Evolutionary conservation across 2,113 vertebrate species (phyloP), one percentile per base, ranked within the genome.

Genomic region (Cyanistes caeruleus): DNA sequence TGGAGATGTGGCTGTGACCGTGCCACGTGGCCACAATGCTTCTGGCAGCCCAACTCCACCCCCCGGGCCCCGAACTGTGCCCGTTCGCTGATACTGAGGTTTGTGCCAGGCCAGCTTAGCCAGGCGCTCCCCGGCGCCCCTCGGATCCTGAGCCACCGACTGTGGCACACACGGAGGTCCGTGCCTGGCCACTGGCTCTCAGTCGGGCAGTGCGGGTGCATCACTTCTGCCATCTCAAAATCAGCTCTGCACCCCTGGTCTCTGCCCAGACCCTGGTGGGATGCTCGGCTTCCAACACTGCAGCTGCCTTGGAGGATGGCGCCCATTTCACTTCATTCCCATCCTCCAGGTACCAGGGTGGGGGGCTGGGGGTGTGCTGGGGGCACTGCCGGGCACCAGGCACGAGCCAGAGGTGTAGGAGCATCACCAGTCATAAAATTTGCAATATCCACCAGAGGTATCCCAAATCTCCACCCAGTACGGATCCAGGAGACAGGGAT

Each of bases 191-290:
- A 2, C 43, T 0, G 4, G 56, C 37, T 93, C 86, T 39, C 0
- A 0, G 67, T 17, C 4, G 1, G 44, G 20, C 30, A 9, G 20
- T 0, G 2, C 0, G 3, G n/a, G 14, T 3, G 2, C 23, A 4
- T 20, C 0, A 0, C 25, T 67, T 44, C 65, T 83, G 70, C 55
- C 41, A 22, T 15, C 55, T 55, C 48, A 25, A 31, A 76, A 76
- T 48, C 62, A 69, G 24, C 55, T 62, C 55, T 76, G 70, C 7
- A 23, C 10, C 25, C 59, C 53, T 35, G 72, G 56, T 84, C 63
- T 52, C 68, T 7, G 30, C 35, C 3, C 4, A 4, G 60, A 44
- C 11, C 43, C 37, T 4, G 0, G 33, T 0, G 0, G 27, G 51
- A 64, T 3, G 9, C 44, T 16, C 0, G 0, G 51, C 33, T 67